These are phyloP conservation scores for Drosophila equinoxialis DNA, from an alignment of 1,140 invertebrate species.

Conservation along the genomic window DNA sequence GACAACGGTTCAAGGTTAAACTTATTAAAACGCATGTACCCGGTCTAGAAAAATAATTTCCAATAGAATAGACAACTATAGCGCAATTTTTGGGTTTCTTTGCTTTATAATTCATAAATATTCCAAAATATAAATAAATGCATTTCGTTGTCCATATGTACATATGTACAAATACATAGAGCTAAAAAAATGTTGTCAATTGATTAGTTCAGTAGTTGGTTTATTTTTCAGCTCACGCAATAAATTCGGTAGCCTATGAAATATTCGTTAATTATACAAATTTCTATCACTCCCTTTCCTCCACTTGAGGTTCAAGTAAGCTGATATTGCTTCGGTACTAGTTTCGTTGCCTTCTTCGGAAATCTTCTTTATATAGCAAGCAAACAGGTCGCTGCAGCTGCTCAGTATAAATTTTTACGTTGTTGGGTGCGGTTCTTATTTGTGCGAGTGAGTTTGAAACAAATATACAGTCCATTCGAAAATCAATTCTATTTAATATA, in stretches of 20 bases:
- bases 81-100: too few relatives aligned
- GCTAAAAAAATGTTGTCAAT: not conserved
- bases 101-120: too few relatives aligned
- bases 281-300: not conserved
- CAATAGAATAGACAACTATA: too few relatives aligned
- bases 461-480: not conserved
- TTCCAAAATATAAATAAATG: too few relatives aligned
- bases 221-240: slow-evolving; percentile 12
- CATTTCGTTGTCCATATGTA: too few relatives aligned
- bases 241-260: not conserved
- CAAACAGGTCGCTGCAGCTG: slow-evolving; percentile 24
- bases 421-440: slow-evolving; percentile 43
- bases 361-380: slow-evolving; percentile 52
- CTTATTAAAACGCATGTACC: too few relatives aligned
- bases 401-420: slow-evolving; percentile 66
- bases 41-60: too few relatives aligned
- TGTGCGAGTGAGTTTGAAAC: slow-evolving; percentile 41
- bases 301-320: not conserved
- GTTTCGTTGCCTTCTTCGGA: slow-evolving; percentile 31
- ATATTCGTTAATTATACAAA: slow-evolving; percentile 8
- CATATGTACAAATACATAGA: too few relatives aligned
- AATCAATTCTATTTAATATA: not conserved
- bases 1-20: too few relatives aligned
- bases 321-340: slow-evolving; percentile 5
- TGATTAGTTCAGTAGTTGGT: slow-evolving; percentile 5